Evolutionary conservation across 2,888 invertebrate species (phyloP).

Genomic region (Caradrina kadenii): DNA sequence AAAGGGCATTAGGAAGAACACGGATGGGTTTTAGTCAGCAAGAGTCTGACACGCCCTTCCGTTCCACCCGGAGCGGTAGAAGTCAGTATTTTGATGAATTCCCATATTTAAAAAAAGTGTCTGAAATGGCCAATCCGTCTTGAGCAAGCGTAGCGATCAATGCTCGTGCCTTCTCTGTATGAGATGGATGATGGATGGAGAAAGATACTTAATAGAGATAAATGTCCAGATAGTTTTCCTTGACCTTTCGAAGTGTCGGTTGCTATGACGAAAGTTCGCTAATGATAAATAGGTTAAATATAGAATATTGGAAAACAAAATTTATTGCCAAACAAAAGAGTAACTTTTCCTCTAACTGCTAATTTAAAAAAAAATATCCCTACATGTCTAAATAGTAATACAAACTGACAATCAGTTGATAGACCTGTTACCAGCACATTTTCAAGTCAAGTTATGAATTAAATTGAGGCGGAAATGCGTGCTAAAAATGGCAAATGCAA

Average conservation of each 20-base stretch:
- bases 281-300: not conserved
- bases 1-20: too few species aligned
- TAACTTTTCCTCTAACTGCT: not conserved
- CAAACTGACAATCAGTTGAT: not conserved
- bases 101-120: too few species aligned
- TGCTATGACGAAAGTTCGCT: not conserved
- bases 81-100: too few species aligned
- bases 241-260: not conserved
- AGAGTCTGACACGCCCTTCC: too few species aligned
- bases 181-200: too few species aligned
- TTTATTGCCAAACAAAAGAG: not conserved
- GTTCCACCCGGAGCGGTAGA: too few species aligned
- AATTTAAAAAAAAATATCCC: not conserved
- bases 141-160: too few species aligned
- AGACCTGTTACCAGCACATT: constrained; percentile 6
- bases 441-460: too few species aligned
- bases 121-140: too few species aligned
- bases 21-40: too few species aligned
- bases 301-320: not conserved
- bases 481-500: constrained; percentile 27
- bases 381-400: not conserved
- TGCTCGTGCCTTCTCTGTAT: too few species aligned
- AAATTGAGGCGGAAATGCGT: constrained; percentile 44
- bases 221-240: not conserved
- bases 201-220: not conserved